phyloP scores from a whole-genome alignment of 2,113 vertebrate genomes.

The Hirundichthys speculiger region DNA sequence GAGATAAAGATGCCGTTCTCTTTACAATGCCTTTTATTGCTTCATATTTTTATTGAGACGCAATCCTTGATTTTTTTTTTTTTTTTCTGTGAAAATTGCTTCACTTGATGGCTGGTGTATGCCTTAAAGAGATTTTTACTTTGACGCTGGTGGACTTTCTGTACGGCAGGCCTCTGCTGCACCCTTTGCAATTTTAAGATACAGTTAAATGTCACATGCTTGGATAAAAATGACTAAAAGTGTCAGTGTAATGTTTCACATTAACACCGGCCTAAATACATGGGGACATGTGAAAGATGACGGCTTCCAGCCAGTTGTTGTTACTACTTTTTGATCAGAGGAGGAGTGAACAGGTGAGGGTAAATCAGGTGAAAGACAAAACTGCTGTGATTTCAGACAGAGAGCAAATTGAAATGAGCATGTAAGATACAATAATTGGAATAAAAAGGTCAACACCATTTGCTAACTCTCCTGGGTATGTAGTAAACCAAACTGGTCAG shows the following conservation, averaged over 20 bases:
- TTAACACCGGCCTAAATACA: background rate
- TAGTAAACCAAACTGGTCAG: slow-evolving; percentile 41
- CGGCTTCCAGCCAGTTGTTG: background rate
- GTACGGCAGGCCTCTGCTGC: too few species aligned
- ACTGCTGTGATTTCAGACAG: slow-evolving; percentile 10
- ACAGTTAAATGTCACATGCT: background rate
- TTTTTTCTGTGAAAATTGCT: too few species aligned
- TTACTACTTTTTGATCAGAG: background rate
- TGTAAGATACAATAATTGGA: slow-evolving; percentile 39
- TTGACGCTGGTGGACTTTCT: background rate
- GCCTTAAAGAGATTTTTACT: background rate
- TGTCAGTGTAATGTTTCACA: background rate
- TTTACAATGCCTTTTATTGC: too few species aligned
- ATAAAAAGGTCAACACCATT: slow-evolving; percentile 70
- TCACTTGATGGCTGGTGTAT: too few species aligned
- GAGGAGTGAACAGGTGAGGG: background rate
- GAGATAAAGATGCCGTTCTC: too few species aligned
- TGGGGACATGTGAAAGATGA: slow-evolving; percentile 4
- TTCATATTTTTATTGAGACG: too few species aligned
- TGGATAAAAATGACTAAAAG: too few species aligned
- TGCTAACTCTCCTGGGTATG: slow-evolving; percentile 62
- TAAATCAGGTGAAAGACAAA: slow-evolving; percentile 26
- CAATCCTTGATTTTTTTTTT: too few species aligned
- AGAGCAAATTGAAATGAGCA: background rate
- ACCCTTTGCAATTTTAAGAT: too few species aligned